Evolutionary conservation across 2,888 invertebrate species (phyloP).

Genomic region (Halocaridina rubra): DNA sequence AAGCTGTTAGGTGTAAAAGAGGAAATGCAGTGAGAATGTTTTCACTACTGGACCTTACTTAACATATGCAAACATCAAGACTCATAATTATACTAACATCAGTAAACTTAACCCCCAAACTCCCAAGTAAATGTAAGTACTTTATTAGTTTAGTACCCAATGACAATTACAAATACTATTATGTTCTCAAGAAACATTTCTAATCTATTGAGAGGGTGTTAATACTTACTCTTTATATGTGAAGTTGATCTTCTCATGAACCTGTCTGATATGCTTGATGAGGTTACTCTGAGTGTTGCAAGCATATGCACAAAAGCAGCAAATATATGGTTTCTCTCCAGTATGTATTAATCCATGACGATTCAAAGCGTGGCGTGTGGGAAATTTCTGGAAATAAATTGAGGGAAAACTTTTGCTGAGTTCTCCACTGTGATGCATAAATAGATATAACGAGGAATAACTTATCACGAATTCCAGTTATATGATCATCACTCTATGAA

Average conservation of each 20-base stretch:
- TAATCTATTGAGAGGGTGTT: too few species aligned
- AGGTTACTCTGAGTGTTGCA: constrained; percentile 66
- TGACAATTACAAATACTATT: neutral
- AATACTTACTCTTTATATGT: constrained; percentile 64
- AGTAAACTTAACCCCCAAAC: neutral
- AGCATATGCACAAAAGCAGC: constrained; percentile 65
- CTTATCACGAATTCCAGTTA: too few species aligned
- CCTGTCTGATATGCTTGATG: constrained; percentile 65
- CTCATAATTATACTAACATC: neutral
- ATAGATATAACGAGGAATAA: too few species aligned
- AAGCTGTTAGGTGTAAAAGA: neutral
- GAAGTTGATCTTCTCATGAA: constrained; percentile 65
- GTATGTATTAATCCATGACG: constrained; percentile 63
- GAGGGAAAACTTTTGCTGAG: neutral
- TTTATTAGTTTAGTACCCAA: neutral
- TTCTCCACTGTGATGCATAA: too few species aligned
- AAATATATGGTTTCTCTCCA: constrained; percentile 64
- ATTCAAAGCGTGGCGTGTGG: constrained; percentile 64
- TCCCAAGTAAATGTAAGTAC: neutral
- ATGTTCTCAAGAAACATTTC: neutral
- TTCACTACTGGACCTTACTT: too few species aligned
- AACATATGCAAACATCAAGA: too few species aligned
- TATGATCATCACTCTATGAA: too few species aligned
- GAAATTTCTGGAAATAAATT: constrained; percentile 58
- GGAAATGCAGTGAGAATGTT: too few species aligned